Evolutionary conservation across 2,113 vertebrate genomes (phyloP).

Genomic region (Balaeniceps rex): DNA sequence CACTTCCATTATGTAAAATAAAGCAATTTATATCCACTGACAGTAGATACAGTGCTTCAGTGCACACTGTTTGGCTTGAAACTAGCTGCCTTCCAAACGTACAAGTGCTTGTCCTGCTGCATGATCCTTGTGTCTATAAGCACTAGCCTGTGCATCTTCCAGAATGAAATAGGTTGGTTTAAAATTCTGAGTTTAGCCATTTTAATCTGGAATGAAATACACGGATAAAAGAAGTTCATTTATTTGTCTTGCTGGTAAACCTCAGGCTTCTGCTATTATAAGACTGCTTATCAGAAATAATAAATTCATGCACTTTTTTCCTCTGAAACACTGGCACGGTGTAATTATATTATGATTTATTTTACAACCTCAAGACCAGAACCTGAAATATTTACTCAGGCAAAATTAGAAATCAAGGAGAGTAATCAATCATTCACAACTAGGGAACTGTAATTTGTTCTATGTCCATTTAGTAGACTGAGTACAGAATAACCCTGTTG

Average conservation of each 20-base stretch:
- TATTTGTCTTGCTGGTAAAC: neutral
- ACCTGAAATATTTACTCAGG: conserved; percentile 23
- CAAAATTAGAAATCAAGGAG: conserved; percentile 10
- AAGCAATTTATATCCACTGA: neutral
- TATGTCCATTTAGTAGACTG: neutral
- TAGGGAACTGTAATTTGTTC: neutral
- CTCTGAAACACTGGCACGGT: neutral
- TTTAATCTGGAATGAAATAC: neutral
- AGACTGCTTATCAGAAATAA: neutral
- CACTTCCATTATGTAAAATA: neutral
- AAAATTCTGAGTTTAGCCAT: neutral
- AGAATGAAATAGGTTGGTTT: neutral
- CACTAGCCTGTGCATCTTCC: neutral
- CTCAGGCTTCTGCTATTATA: neutral
- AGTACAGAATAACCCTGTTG: neutral
- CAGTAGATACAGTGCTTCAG: neutral
- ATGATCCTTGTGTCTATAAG: neutral
- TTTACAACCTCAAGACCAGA: neutral
- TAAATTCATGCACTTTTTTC: neutral
- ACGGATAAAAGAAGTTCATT: neutral
- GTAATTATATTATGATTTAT: conserved; percentile 37
- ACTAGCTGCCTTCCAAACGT: neutral
- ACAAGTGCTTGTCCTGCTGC: neutral
- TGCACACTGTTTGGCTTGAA: neutral
- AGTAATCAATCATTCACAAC: neutral